Percentiles rank a stretch among this genome's conserved stretches.
These are phyloP conservation scores for Drosophila niveifrons DNA, from an alignment of 2,888 invertebrate species.

Conservation along the genomic window DNA sequence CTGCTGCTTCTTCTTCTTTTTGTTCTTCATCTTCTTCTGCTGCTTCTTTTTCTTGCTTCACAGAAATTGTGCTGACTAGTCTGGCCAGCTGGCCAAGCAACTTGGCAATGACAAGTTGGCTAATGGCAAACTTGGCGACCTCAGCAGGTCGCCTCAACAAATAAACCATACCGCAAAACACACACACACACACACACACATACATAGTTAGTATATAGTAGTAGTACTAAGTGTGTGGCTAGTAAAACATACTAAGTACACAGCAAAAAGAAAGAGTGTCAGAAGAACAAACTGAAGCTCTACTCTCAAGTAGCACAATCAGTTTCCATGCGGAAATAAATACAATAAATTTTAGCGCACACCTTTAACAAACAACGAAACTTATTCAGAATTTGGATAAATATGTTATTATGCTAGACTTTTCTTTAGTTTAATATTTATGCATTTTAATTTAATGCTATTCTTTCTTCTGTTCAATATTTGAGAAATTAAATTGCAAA, in stretches of 20 bases:
- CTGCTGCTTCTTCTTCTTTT: background rate
- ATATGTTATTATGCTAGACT: too few species aligned
- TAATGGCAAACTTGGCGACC: slow-evolving; percentile 23
- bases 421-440: too few species aligned
- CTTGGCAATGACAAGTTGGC: slow-evolving; percentile 25
- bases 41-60: background rate
- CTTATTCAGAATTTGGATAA: background rate
- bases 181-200: background rate
- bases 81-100: slow-evolving; percentile 1
- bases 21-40: background rate
- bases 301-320: background rate
- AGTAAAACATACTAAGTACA: background rate
- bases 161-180: background rate
- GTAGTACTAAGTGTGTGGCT: background rate
- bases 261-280: background rate
- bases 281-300: background rate
- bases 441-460: too few species aligned
- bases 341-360: background rate
- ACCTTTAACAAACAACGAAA: too few species aligned
- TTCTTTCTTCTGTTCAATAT: too few species aligned
- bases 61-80: slow-evolving; percentile 37
- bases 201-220: background rate
- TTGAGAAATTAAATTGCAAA: too few species aligned
- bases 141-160: slow-evolving; percentile 20
- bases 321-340: background rate